phyloP scores from a whole-genome alignment of 2,113 vertebrate species.

The Phycodurus eques region DNA sequence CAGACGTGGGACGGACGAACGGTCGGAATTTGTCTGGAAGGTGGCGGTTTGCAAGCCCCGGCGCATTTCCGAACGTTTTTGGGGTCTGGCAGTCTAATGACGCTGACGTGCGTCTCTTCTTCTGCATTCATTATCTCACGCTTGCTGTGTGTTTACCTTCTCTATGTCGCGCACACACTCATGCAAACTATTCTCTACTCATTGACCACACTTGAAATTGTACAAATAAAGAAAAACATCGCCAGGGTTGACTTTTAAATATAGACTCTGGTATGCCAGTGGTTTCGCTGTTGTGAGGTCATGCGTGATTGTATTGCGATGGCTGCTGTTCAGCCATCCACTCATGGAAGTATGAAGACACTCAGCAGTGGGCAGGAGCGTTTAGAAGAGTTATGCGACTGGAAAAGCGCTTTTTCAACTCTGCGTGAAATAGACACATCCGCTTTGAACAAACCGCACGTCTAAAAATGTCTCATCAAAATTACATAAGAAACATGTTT shows the following conservation, averaged over 20 bases:
- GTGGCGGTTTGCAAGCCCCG: conserved; percentile 66
- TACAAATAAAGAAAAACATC: conserved; percentile 62
- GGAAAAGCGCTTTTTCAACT: background rate
- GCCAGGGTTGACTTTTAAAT: conserved; percentile 66
- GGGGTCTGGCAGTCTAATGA: conserved; percentile 55
- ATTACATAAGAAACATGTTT: background rate
- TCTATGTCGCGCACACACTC: conserved; percentile 24
- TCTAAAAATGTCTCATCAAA: background rate
- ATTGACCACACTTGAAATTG: conserved; percentile 59
- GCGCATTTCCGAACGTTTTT: conserved; percentile 68
- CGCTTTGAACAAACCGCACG: background rate
- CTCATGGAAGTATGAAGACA: conserved; percentile 19
- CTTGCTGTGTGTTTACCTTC: conserved; percentile 32
- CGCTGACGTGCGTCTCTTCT: conserved; percentile 44
- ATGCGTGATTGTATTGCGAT: conserved; percentile 40
- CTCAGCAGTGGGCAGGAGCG: conserved; percentile 20
- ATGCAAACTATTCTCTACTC: conserved; percentile 29
- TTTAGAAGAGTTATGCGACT: conserved; percentile 10
- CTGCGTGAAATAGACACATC: background rate
- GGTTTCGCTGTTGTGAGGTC: conserved; percentile 60
- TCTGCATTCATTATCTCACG: conserved; percentile 39
- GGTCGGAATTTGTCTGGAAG: conserved; percentile 67
- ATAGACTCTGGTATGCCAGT: conserved; percentile 70
- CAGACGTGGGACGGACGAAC: conserved; percentile 67
- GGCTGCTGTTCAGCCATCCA: conserved; percentile 20